Conservation (phyloP, 2,888 invertebrate species). For the Trichogramma evanescens region DNA sequence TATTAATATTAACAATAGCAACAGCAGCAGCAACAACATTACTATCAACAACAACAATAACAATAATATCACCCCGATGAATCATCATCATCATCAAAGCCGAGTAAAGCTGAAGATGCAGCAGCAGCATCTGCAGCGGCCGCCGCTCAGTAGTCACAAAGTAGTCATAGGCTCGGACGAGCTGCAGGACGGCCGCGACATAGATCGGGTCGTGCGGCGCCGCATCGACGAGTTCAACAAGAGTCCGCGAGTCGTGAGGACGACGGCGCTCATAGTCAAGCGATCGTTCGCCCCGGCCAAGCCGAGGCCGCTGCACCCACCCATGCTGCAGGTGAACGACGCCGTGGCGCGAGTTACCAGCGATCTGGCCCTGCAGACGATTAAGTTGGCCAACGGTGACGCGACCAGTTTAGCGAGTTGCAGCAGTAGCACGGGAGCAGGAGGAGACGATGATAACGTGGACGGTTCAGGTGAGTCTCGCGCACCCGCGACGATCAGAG, state of each 20-base stretch:
- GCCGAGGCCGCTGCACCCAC: slow-evolving; percentile 10
- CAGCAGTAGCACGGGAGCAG: neutral
- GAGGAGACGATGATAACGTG: slow-evolving; percentile 5
- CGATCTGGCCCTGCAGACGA: neutral
- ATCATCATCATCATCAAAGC: neutral
- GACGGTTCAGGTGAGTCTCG: slow-evolving; percentile 18
- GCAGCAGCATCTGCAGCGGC: slow-evolving; percentile 25
- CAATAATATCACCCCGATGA: slow-evolving; percentile 16
- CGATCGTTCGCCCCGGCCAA: slow-evolving; percentile 37
- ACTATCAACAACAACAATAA: slow-evolving; percentile 31
- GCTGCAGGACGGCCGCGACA: slow-evolving; percentile 36
- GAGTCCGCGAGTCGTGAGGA: slow-evolving; percentile 42
- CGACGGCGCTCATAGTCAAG: slow-evolving; percentile 44
- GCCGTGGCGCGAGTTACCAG: neutral
- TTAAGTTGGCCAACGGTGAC: slow-evolving; percentile 10
- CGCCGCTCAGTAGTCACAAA: slow-evolving; percentile 43
- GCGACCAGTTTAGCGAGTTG: neutral
- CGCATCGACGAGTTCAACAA: slow-evolving; percentile 37
- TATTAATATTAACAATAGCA: slow-evolving; percentile 30
- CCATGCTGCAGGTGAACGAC: neutral
- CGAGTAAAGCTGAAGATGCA: slow-evolving; percentile 31
- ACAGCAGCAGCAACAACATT: slow-evolving; percentile 22
- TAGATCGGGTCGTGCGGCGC: slow-evolving; percentile 41
- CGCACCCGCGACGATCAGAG: too few relatives aligned
- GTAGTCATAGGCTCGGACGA: slow-evolving; percentile 46